Evolutionary conservation across 2,113 vertebrate species (phyloP), one percentile per base, ranked within the genome.

Genomic region (Tor tambroides): DNA sequence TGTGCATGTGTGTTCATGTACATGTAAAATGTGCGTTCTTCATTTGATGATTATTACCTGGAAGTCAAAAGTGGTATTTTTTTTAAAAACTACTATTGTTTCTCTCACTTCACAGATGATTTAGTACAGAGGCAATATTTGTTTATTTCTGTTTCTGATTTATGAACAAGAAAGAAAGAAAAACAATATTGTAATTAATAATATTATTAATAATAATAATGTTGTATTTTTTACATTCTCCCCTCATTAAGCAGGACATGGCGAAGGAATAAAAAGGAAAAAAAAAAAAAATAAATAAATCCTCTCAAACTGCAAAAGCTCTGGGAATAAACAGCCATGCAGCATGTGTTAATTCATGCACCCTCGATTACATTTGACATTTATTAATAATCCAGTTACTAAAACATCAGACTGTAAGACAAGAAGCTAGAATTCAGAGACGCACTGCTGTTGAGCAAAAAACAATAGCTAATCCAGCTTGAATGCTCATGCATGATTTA

Each of bases 341-440:
- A 6, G 19, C 35, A 14, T 43, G 38, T 14, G 1, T 75, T 43
- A 46, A 75, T 43, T 75, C 72, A 46, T 7, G 11, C 38, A 11
- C 35, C 71, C 35, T 35, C 2, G 71, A 74, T 43, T 74, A 4
- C 12, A 75, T 7, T 46, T 75, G 41, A 75, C 72, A 46, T 75
- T 75, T 75, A 46, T 46, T n/a, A 43, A 28, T 38, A 43, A 72
- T 54, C 56, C 61, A 76, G 91, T 80, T 11, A 72, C 69, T 72
- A 38, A 67, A 72, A 19, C 69, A 38, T 38, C 69, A 38, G 17
- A 19, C 67, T 19, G 67, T 21, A 35, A 35, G 28, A 69, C 6
- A 14, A 32, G 30, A 15, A 35, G 67, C 28, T 5, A 69, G 65
- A 35, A 71, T 19, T 35, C 30, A 32, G 26, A 63, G 23, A 67